Evolutionary conservation across 2,113 vertebrate genomes (phyloP).

Genomic region (Crotalus tigris): DNA sequence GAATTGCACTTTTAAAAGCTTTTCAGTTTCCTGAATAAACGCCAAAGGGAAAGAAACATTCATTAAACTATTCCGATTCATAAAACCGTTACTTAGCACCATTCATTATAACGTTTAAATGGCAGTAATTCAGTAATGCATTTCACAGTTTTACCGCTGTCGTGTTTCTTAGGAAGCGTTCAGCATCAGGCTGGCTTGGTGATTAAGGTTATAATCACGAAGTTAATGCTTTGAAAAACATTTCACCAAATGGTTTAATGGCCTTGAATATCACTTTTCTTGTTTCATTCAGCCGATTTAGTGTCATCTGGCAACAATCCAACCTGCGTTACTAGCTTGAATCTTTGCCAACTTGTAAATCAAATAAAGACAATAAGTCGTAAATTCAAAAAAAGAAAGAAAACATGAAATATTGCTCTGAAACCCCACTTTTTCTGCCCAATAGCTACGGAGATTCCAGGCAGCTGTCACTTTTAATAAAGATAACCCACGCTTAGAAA

Average conservation of each 20-base stretch:
- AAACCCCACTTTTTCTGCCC: too few species aligned
- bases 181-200: not conserved
- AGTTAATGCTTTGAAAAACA: not conserved
- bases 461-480: not conserved
- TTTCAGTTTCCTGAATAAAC: not conserved
- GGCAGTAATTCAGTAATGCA: too few species aligned
- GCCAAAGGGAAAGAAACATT: not conserved
- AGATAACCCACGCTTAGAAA: not conserved
- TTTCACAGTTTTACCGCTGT: not conserved
- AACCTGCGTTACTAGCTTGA: not conserved
- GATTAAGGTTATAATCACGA: not conserved
- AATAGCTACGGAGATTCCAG: not conserved
- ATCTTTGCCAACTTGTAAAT: not conserved
- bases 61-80: not conserved
- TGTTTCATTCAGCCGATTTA: not conserved
- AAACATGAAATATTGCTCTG: not conserved
- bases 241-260: not conserved
- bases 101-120: too few species aligned
- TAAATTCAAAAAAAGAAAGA: too few species aligned
- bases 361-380: not conserved
- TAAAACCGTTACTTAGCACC: too few species aligned
- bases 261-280: not conserved
- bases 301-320: not conserved
- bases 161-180: not conserved
- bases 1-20: not conserved